Base-by-base conservation (phyloP, 2,113 vertebrate species). In the Pterocles orientalis region DNA sequence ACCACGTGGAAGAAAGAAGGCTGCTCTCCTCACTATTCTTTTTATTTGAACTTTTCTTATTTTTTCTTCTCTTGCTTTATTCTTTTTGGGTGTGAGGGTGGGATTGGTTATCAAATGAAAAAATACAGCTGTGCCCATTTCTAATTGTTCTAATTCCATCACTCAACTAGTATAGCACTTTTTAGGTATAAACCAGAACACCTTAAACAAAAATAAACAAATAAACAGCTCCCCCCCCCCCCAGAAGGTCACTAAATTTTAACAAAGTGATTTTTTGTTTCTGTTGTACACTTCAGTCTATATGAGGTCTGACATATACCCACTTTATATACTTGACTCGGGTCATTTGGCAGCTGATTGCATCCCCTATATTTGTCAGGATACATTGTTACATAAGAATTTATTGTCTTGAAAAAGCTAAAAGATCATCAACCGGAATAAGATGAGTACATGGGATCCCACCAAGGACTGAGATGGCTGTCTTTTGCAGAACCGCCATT, bases 21-120 rank as follows among this genome's bases (percentile, higher is more conserved):
- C 45, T 93, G 0, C 8, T 72, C 24, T 11, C 7, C 18, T 75
- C 0, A 0, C 1, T 60, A 6, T 5, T 53, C 1, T 29, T 89
- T 86, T 48, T 19, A 43, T 72, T 82, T 61, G 20, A 53, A 6
- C 10, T n/a, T 50, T 56, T 4, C 34, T 39, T 66, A 5, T 8
- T 68, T 69, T 53, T 69, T 8, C 1, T 57, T 33, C 12, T 18
- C 10, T 62, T 24, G 1, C 9, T 36, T 5, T 68, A 79, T 50
- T 29, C 45, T 6, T 75, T 79, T 62, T 14, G 7, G 4, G 9
- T 29, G 3, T 58, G 26, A 88, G 16, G 76, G 6, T 17, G 7
- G 6, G 4, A 9, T 6, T 58, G 18, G 8, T 58, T 62, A 28
- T 6, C 28, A 50, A 48, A 48, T 23, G 15, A 39, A 65, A 72